Base-by-base conservation (phyloP, 2,888 invertebrate species). In the Megastigmus dorsalis region DNA sequence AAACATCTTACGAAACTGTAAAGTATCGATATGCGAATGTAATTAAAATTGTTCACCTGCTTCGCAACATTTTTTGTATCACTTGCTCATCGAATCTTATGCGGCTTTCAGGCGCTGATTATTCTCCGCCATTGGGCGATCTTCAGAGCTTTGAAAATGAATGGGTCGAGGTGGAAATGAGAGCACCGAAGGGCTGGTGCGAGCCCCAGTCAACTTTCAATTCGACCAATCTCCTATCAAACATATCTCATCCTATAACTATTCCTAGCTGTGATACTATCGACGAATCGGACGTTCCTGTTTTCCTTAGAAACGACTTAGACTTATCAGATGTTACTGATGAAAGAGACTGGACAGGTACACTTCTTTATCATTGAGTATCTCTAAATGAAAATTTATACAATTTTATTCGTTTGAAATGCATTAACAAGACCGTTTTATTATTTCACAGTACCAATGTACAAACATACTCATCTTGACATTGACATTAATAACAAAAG, bases 81-180 rank as follows among this genome's bases (percentile, higher is more conserved):
- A n/a, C n/a, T n/a, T n/a, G n/a, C n/a, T n/a, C n/a, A n/a, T n/a
- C n/a, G n/a, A n/a, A n/a, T n/a, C n/a, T n/a, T n/a, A n/a, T n/a
- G n/a, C n/a, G n/a, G n/a, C n/a, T n/a, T n/a, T n/a, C n/a, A 86
- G 89, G 87, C 38, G 87, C 85, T 75, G 94, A 94, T 81, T 92
- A 91, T 83, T 91, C 91, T 26, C 91, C 91, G 60, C 94, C 94
- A 0, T 85, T 93, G 13, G 93, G 93, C 13, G 95, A 96, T 84
- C 88, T 95, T 10, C 93, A 93, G 85, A 93, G 93, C 80, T 97
- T 97, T 85, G 95, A 95, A 85, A 95, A 96, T 85, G 96, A 97
- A 84, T 97, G 96, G 96, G 92, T 97, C 89, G 96, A 97, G 87
- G 94, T 97, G 0, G 95, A 95, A 86, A 91, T 96, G 23, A 89